Evolutionary conservation across 1,140 invertebrate species (phyloP), one percentile per base, ranked within the genome.

Genomic region (Agrypnia vestita): DNA sequence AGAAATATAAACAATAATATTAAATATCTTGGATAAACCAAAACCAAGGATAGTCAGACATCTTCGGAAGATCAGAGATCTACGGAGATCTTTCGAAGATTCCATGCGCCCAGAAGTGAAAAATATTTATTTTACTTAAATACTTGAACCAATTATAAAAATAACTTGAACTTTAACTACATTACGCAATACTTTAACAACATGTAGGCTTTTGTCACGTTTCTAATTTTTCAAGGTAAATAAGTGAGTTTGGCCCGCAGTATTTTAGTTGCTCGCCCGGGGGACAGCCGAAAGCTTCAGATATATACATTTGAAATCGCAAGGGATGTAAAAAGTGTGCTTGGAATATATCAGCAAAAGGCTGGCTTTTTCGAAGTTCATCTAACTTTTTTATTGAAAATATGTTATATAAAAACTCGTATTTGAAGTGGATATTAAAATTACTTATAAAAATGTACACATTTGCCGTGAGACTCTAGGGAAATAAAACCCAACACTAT

Each of bases 221-320:
- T 44, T 59, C 55, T 78, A 78, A 78, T 78, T 51, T 78, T 12
- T 67, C 64, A 56, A 61, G 59, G 49, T 78, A 77, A 61, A 77
- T 55, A 78, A 59, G 76, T 56, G 72, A 71, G 49, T 47, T 78
- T 71, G 46, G 75, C 44, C 76, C 17, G 19, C 35, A 49, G 64
- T 78, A 71, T 56, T 78, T 78, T 78, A 56, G 76, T 59, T 46
- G 49, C 47, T 3, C 9, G 53, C 76, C 64, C 53, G 8, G 12
- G 76, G 76, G 76, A 78, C 25, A 19, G 25, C 35, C 12, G 43
- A 67, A 77, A 67, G 47, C 64, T 72, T 61, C 47, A 15, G 76
- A 78, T 78, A 78, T n/a, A n/a, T 72, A 78, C 76, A 55, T 71
- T 51, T 56, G 62, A 71, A 78, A 13, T 72, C 76, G n/a, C 67